Base-by-base conservation (phyloP, 1,140 invertebrate species). In the Papilio polytes region DNA sequence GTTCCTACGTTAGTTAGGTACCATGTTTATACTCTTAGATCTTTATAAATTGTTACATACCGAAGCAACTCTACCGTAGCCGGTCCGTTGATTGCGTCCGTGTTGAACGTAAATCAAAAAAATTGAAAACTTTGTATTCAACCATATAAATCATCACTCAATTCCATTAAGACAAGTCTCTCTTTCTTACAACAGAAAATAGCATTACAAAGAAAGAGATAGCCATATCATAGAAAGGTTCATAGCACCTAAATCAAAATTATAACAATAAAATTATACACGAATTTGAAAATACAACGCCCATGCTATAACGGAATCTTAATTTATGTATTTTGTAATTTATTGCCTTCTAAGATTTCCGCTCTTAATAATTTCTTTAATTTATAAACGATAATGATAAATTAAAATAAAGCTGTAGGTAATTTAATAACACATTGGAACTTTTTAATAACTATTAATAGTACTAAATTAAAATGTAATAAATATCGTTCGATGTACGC, bases 91-190 rank as follows among this genome's bases (percentile, higher is more conserved):
- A 84, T 84, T 80, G 82, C 79, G 53, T 44, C 10, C 48, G 36
- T 20, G 46, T 46, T 44, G 41, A 51, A 77, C 83, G 83, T 84
- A 83, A 85, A 85, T 85, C 82, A 82, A 73, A 82, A 59, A 73
- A 56, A 26, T 51, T 73, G 80, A 82, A 82, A 82, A 83, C 80
- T 83, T 66, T 79, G 46, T 4, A 80, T 81, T 73, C 80, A 56
- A 73, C n/a, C 51, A 46, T 72, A 82, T 82, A 82, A 82, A 82
- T 81, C 78, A 82, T 74, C 76, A 78, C 79, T 76, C 70, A 70
- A 83, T 83, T 83, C 53, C 66, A 82, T 82, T 84, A 82, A 36
- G 70, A 82, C 20, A 22, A 31, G 10, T 53, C 13, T 46, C 12
- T 53, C 51, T 41, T 63, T 66, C 41, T 56, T 79, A 44, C 59